Conservation (phyloP, 2,113 vertebrate genomes). For the Tachysurus fulvidraco region DNA sequence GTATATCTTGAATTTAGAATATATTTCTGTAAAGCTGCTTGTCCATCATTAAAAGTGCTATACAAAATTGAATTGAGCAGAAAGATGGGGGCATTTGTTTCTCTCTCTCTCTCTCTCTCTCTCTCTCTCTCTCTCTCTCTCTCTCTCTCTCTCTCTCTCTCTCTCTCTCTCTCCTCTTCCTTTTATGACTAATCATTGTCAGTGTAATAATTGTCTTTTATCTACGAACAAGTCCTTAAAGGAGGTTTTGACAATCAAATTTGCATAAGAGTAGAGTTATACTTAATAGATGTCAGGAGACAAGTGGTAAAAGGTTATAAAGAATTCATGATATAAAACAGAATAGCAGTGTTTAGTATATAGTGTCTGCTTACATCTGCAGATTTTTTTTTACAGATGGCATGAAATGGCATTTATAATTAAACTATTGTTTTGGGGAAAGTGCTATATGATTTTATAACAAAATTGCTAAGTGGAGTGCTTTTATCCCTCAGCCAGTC, state of each 20-base stretch:
- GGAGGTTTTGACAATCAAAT: not conserved
- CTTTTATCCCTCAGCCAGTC: not conserved
- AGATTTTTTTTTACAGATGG: not conserved
- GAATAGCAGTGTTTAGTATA: not conserved
- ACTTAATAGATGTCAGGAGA: not conserved
- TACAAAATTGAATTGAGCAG: no score
- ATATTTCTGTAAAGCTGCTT: no score
- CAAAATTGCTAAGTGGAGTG: not conserved
- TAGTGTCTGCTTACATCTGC: not conserved
- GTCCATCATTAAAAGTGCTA: no score
- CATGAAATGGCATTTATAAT: not conserved
- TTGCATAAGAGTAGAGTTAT: not conserved
- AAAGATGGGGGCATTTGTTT: not conserved
- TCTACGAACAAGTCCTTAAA: not conserved
- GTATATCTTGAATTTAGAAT: no score
- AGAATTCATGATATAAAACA: not conserved
- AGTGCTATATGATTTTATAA: not conserved
- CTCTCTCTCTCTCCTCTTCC: not conserved
- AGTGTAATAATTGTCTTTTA: not conserved
- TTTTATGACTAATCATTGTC: slow-evolving; percentile 4
- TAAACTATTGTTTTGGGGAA: not conserved
- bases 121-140: not conserved
- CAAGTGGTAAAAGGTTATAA: not conserved
- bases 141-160: not conserved
- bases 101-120: slow-evolving; percentile 14